A percentile compares a stretch with the other conserved stretches of the same genome.
Evolutionary conservation across 2,888 invertebrate species (phyloP).

Genomic region (Trisateles emortualis): DNA sequence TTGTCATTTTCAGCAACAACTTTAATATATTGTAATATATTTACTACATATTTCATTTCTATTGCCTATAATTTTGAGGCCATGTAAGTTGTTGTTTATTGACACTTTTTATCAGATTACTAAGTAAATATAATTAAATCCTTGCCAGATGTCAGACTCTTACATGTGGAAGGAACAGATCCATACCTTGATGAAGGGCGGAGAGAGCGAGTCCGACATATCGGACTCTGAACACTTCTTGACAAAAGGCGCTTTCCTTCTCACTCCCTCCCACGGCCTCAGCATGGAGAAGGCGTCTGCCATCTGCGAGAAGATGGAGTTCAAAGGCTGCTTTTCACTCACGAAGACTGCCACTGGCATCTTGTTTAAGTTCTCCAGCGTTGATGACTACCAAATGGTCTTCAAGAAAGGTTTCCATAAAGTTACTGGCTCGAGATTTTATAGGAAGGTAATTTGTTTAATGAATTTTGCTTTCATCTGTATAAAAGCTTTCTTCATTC

Average conservation of each 20-base stretch:
- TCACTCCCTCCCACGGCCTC: slow-evolving; percentile 94
- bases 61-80: too few relatives aligned
- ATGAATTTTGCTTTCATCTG: slow-evolving; percentile 23
- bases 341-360: slow-evolving; percentile 96
- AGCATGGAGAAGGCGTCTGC: slow-evolving; percentile 94
- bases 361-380: slow-evolving; percentile 95
- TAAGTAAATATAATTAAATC: slow-evolving; percentile 14
- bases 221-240: slow-evolving; percentile 92
- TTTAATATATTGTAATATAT: too few relatives aligned
- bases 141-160: slow-evolving; percentile 79
- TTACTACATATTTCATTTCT: too few relatives aligned
- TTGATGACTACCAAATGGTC: slow-evolving; percentile 94
- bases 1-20: too few relatives aligned
- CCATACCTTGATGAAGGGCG: slow-evolving; percentile 88
- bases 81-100: too few relatives aligned
- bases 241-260: slow-evolving; percentile 93
- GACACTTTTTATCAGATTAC: background rate
- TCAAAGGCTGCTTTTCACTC: slow-evolving; percentile 94
- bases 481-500: slow-evolving; percentile 23
- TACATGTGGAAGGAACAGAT: slow-evolving; percentile 86
- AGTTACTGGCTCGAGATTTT: slow-evolving; percentile 94
- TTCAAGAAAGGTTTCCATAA: slow-evolving; percentile 95
- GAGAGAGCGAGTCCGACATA: slow-evolving; percentile 93
- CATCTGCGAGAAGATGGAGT: slow-evolving; percentile 96
- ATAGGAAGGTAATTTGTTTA: slow-evolving; percentile 90